Percentiles rank a stretch among this genome's conserved stretches.
These are phyloP conservation scores for Tinea semifulvella DNA, from an alignment of 2,888 invertebrate species.

Conservation along the genomic window DNA sequence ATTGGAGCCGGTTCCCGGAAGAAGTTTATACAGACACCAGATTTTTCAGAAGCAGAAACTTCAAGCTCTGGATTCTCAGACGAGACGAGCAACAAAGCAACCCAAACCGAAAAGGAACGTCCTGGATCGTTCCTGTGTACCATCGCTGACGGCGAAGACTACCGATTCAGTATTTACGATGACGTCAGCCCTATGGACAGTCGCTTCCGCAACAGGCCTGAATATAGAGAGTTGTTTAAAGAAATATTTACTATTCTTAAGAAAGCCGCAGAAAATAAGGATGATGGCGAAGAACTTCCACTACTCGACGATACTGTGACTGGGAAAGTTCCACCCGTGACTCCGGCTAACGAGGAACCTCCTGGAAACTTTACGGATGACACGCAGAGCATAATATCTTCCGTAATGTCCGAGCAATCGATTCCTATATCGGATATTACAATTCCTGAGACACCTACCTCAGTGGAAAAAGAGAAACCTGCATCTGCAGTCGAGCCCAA, in stretches of 20 bases:
- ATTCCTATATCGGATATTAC: conserved; percentile 74
- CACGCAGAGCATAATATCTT: conserved; percentile 78
- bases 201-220: conserved; percentile 83
- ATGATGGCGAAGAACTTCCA: conserved; percentile 79
- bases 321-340: conserved; percentile 73
- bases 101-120: conserved; percentile 80
- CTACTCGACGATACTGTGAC: conserved; percentile 71
- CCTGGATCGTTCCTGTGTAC: conserved; percentile 86
- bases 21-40: conserved; percentile 77
- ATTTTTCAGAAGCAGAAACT: conserved; percentile 87
- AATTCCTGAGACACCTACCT: conserved; percentile 58
- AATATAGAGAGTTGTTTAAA: conserved; percentile 81
- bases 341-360: conserved; percentile 72
- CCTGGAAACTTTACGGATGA: conserved; percentile 75
- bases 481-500: conserved; percentile 30
- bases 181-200: conserved; percentile 83
- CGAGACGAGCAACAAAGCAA: conserved; percentile 83
- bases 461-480: conserved; percentile 49
- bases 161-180: conserved; percentile 86
- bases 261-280: conserved; percentile 84
- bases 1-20: conserved; percentile 48
- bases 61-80: conserved; percentile 86
- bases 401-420: conserved; percentile 77
- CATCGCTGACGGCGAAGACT: conserved; percentile 86
- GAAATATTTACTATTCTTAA: conserved; percentile 86